Evolutionary conservation across 2,888 invertebrate genomes (phyloP), one percentile per base, ranked within the genome.

Genomic region (Blastobasis adustella): DNA sequence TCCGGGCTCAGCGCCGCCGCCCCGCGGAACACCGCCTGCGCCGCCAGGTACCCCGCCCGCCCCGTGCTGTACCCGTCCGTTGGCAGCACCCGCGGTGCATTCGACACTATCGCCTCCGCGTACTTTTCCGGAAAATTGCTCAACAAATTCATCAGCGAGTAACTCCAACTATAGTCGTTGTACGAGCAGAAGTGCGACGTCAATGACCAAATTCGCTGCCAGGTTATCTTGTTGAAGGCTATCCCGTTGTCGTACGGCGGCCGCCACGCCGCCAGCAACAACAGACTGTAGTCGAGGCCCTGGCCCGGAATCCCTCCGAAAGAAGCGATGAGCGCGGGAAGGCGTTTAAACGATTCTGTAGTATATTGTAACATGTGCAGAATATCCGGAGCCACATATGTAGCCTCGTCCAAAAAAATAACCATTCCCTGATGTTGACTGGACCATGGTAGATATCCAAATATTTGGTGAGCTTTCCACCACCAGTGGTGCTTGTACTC

Each of bases 401-500:
- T 60, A 45, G 67, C 60, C 54, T 79, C 76, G 46, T 74, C 69
- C 8, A 79, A 54, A 50, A 79, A 79, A 10, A 76, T 47, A 1
- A 73, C 73, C 5, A 65, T 57, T 5, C 67, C 69, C 4, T 52
- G 58, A 48, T 66, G 62, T 1, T 9, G 37, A 1, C 46, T 42
- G 44, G 66, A 58, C 66, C 67, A 65, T 8, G 58, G 56, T 45
- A 66, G 42, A 6, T 48, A 51, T 23, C 64, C 60, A 53, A 79
- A 79, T n/a, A 78, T 60, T 45, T 65, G 66, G 54, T 66, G 59
- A 1, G 70, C 76, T 45, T 63, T 73, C 79, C 79, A 79, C 79
- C 79, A 79, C 79, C 79, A 79, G 58, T 79, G 78, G 46, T 75
- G 76, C 55, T 79, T 79, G 54, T 57, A 58, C 58, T 79, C 70